phyloP scores from a whole-genome alignment of 1,140 invertebrate genomes.

The Drosophila ercepeae region DNA sequence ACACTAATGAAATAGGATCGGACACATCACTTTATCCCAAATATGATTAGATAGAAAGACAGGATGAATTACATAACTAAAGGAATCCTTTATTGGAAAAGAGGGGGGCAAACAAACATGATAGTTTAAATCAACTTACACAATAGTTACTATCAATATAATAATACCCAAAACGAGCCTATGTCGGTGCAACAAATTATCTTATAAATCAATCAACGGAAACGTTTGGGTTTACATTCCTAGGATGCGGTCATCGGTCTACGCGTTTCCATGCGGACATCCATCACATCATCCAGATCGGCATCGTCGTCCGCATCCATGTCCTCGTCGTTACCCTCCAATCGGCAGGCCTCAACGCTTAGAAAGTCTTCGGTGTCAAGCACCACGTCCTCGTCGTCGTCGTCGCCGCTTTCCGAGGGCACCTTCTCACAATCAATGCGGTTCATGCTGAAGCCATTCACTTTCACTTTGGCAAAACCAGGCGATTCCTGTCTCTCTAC shows the following conservation, averaged over 20 bases:
- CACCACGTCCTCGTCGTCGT: constrained; percentile 48
- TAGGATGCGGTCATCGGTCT: constrained; percentile 5
- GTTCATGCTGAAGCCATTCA: constrained; percentile 9
- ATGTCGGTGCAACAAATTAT: constrained; percentile 25
- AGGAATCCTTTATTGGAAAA: constrained; percentile 37
- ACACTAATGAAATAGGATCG: background rate
- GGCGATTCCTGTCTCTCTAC: too few relatives aligned
- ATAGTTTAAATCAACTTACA: constrained; percentile 31
- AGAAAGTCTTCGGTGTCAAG: constrained; percentile 62
- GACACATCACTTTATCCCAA: background rate
- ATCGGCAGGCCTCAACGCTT: constrained; percentile 46
- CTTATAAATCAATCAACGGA: constrained; percentile 44
- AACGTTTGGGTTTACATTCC: background rate
- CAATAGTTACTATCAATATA: constrained; percentile 35
- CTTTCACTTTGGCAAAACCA: background rate
- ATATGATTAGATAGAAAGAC: background rate
- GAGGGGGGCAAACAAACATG: constrained; percentile 14
- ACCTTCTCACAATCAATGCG: background rate
- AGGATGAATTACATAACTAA: constrained; percentile 6
- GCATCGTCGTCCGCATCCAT: constrained; percentile 10
- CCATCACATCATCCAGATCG: constrained; percentile 20
- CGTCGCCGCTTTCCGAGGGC: background rate
- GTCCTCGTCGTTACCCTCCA: constrained; percentile 27
- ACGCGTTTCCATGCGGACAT: constrained; percentile 21
- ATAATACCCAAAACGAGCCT: constrained; percentile 36